These are phyloP conservation scores for Ostrea edulis DNA, from an alignment of 1,140 invertebrate species.

Conservation along the genomic window DNA sequence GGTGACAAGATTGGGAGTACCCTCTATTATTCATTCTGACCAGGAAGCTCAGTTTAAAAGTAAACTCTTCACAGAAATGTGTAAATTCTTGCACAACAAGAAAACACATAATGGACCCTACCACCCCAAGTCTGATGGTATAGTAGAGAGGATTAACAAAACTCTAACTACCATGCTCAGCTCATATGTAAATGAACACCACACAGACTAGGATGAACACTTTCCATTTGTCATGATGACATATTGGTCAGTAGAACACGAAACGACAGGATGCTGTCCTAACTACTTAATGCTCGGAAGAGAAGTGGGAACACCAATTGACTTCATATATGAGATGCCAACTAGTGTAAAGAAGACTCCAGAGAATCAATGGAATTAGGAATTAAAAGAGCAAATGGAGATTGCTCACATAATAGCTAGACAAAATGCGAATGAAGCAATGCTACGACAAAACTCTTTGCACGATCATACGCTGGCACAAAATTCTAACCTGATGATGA, in stretches of 20 bases:
- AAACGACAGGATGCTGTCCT: too few relatives aligned
- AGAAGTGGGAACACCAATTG: neutral
- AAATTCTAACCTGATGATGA: neutral
- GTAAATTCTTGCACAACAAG: too few relatives aligned
- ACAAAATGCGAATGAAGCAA: neutral
- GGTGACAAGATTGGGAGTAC: too few relatives aligned
- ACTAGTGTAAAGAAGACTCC: neutral
- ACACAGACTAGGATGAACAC: neutral
- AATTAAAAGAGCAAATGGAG: conserved; percentile 23
- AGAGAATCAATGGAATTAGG: neutral
- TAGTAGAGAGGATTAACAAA: too few relatives aligned
- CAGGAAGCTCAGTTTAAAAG: too few relatives aligned
- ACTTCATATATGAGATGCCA: neutral
- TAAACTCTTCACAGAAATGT: too few relatives aligned
- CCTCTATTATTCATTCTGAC: too few relatives aligned
- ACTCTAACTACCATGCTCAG: neutral
- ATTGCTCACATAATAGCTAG: neutral
- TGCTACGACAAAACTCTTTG: conserved; percentile 24
- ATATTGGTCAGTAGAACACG: neutral
- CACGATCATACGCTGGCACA: neutral
- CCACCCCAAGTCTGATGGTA: too few relatives aligned
- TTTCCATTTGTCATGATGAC: neutral
- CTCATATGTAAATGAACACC: neutral
- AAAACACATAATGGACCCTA: too few relatives aligned
- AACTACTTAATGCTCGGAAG: too few relatives aligned